phyloP scores from a whole-genome alignment of 2,888 invertebrate genomes.

The Terebella lapidaria region DNA sequence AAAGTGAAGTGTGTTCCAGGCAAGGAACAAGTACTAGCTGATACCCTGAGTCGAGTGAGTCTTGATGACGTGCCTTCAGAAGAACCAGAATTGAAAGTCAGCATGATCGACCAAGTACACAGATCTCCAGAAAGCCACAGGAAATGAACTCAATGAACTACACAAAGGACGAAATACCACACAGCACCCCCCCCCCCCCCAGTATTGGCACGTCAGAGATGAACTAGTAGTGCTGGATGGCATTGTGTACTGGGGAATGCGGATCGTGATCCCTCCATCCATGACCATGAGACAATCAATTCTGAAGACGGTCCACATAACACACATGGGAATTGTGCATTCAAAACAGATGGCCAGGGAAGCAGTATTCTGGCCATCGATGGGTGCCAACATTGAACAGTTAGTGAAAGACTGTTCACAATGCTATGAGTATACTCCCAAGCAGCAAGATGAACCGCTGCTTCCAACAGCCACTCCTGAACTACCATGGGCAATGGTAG shows the following conservation, averaged over 20 bases:
- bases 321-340: not conserved
- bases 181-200: too few species aligned
- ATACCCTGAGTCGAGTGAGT: not conserved
- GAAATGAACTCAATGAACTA: too few species aligned
- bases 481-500: not conserved
- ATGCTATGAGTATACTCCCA: not conserved
- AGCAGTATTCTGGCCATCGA: slow-evolving; percentile 3
- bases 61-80: too few species aligned
- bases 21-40: not conserved
- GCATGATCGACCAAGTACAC: too few species aligned
- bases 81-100: too few species aligned
- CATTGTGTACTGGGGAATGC: too few species aligned
- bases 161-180: too few species aligned
- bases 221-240: too few species aligned
- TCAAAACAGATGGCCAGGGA: not conserved
- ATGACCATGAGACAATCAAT: too few species aligned
- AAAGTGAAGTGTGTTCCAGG: not conserved
- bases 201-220: too few species aligned
- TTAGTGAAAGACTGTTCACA: not conserved
- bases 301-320: not conserved
- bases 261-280: too few species aligned
- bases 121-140: too few species aligned
- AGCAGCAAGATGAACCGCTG: slow-evolving; percentile 2
- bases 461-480: not conserved
- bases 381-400: slow-evolving; percentile 1